Evolutionary conservation across 2,888 invertebrate genomes (phyloP), one percentile per base, ranked within the genome.

Genomic region (Thereva nobilitata): DNA sequence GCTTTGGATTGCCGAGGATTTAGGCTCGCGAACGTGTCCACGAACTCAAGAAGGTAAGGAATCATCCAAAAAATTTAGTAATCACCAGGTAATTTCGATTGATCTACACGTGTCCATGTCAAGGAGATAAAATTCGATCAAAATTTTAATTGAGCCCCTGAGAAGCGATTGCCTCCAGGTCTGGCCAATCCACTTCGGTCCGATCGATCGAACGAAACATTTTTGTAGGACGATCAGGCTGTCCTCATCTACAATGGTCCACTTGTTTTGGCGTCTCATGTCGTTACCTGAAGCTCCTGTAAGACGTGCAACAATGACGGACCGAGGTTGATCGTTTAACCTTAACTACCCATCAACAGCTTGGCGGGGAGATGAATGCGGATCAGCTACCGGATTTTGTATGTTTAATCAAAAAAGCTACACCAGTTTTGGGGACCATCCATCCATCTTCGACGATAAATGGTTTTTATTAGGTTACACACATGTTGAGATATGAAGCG

Each of bases 111-210:
- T 72, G 72, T 72, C 71, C 67, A 71, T 71, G 71, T 70, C 71
- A 70, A 70, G 70, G 69, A 71, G 72, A 72, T 73, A 80, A 80
- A 80, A 80, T 80, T 80, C 79, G 80, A 80, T 80, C 80, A 80
- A 80, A 80, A 79, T 80, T 80, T 80, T 80, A 80, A 80, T 80
- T 79, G 79, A 78, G 78, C 78, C 80, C 80, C 79, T 76, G 76
- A 78, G 80, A 78, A 77, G 79, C 79, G 76, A 74, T 74, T 75
- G 78, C 61, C 61, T 49, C 66, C 66, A 50, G 61, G 61, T 61
- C 61, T 49, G 50, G 50, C 50, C 50, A 50, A 61, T 61, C 61
- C 23, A 50, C 61, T 50, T 50, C 41, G n/a, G 50, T 23, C 61
- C 38, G 38, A 50, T 41, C 61, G 10, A 23, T 23, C 23, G 23